Base-by-base conservation (phyloP, 2,797 vertebrate species). In the Acipenser oxyrinchus region DNA sequence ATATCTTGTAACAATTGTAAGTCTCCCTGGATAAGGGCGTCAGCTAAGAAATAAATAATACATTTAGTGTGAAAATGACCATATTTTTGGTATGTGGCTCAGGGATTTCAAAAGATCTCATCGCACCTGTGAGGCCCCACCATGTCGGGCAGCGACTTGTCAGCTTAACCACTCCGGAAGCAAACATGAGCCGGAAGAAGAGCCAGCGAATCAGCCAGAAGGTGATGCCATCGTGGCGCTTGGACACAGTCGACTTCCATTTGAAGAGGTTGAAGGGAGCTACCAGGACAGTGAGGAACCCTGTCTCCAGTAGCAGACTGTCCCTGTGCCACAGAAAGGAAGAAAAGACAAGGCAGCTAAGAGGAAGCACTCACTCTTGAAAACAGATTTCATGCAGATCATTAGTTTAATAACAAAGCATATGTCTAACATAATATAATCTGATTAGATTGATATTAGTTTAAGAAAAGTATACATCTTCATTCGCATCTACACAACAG, bases 41-140 rank as follows among this genome's bases (percentile, higher is more conserved):
- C n/a, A n/a, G n/a, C n/a, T n/a, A n/a, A n/a, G n/a, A n/a, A n/a
- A n/a, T n/a, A n/a, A n/a, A n/a, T n/a, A n/a, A n/a, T n/a, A n/a
- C n/a, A n/a, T n/a, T n/a, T n/a, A 2, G 23, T 37, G 23, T 37
- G 23, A 37, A 37, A 37, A 4, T 37, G 23, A 37, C 23, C 15
- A 18, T 18, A 37, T 37, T 37, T 37, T 37, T 37, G 23, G 23
- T 3, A 37, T 4, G 23, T 37, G 23, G 4, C 0, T 37, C 1
- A 37, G 23, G 0, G 23, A 37, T 37, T 37, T 37, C 23, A 37
- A 37, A 37, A 37, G 23, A 37, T 37, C 23, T 37, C 23, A 2
- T n/a, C 64, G 4, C 69, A 97, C 96, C 96, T 63, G 96, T 97
- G 49, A 98, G 91, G 10, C 95, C 95, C 96, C 96, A 98, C 96